These are phyloP conservation scores for Dipus sagitta DNA, from an alignment of 2,797 vertebrate species.

Conservation along the genomic window DNA sequence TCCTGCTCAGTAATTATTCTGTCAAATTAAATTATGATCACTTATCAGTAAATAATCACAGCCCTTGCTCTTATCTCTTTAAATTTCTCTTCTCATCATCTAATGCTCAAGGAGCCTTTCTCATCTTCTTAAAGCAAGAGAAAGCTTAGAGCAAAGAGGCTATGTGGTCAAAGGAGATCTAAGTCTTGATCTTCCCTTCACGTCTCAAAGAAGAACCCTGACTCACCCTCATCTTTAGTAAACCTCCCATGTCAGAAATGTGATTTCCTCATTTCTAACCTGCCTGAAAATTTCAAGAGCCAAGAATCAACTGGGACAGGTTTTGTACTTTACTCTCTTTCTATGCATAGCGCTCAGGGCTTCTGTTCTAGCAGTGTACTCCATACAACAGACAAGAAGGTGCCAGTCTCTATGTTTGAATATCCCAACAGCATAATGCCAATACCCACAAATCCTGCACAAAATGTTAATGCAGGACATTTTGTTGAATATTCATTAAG, in stretches of 20 bases:
- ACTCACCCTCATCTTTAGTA: neutral
- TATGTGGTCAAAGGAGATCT: neutral
- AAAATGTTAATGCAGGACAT: neutral
- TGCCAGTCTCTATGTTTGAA: neutral
- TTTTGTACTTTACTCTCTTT: neutral
- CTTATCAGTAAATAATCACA: neutral
- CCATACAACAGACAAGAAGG: neutral
- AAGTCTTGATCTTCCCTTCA: neutral
- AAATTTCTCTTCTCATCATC: neutral
- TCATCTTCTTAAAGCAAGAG: neutral
- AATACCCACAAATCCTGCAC: neutral
- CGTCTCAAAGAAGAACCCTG: neutral
- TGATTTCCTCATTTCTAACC: neutral
- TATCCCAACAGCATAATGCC: neutral
- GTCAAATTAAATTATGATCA: constrained; percentile 36
- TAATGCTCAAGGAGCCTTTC: neutral
- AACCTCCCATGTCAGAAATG: neutral
- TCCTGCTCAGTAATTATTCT: constrained; percentile 54
- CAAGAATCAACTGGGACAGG: neutral
- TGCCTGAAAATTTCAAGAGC: neutral
- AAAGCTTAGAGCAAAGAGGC: neutral
- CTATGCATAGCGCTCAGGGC: rapidly evolving
- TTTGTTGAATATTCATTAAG: neutral
- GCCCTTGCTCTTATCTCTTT: neutral
- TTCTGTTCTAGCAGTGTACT: neutral